Base-by-base conservation (phyloP, 2,888 invertebrate genomes). In the Cylloceria caligata region DNA sequence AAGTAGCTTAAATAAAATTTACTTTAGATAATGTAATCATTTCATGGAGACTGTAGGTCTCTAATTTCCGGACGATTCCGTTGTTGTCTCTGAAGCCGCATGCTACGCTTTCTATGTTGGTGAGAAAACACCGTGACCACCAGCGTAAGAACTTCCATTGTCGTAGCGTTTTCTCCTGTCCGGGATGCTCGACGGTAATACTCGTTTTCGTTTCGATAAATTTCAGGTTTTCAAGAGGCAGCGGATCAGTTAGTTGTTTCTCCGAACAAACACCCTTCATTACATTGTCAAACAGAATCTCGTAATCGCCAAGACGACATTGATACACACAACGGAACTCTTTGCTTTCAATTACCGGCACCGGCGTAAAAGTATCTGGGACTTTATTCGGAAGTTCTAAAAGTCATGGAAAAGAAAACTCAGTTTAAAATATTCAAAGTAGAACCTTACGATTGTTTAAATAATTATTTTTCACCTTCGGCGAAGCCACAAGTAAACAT, bases 81-180 rank as follows among this genome's bases (percentile, higher is more conserved):
- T 94, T 90, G 86, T 96, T 95, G 92, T 96, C 94, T 86, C 97
- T 93, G 85, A 95, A 95, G 5, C 97, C 97, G 91, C 96, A 95
- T 21, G 96, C 90, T 72, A 97, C 94, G 84, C 94, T 94, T 39
- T 95, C 93, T 69, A 97, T 94, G 7, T 96, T 96, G 47, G 95
- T 95, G 42, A 97, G 93, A 90, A 96, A 96, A 67, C 96, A 96
- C 90, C 97, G 97, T 77, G 95, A 94, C 97, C 97, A 97, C 96
- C 97, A 97, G 87, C 95, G 96, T 5, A 93, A 85, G 0, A 93
- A 89, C 89, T 95, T 94, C 21, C 78, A 93, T 91, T 89, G 89
- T 81, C 89, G 88, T 87, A 96, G 96, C 89, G 93, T 95, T 64
- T 89, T 92, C 62, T 94, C 92, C 87, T 96, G 96, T 81, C 93